These are phyloP conservation scores for Spodoptera exigua DNA, from an alignment of 2,888 invertebrate genomes.

Conservation along the genomic window DNA sequence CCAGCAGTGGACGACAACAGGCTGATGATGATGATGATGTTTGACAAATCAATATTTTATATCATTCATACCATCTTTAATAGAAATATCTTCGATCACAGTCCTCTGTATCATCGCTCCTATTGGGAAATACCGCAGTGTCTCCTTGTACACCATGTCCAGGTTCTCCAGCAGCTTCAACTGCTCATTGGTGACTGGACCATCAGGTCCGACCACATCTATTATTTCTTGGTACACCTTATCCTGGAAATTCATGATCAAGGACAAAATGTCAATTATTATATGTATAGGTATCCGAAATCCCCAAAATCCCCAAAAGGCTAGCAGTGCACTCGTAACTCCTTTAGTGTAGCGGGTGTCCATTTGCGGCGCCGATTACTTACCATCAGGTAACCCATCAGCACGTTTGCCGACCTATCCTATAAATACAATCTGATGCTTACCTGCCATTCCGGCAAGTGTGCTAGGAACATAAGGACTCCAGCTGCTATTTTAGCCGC, in stretches of 20 bases:
- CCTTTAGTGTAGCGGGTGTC: too few species aligned
- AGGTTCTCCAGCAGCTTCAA: conserved; percentile 70
- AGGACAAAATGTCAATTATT: too few species aligned
- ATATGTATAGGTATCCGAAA: too few species aligned
- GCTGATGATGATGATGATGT: too few species aligned
- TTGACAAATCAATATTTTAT: not conserved
- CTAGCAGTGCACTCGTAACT: too few species aligned
- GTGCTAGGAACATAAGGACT: conserved; percentile 74
- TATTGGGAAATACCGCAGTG: conserved; percentile 75
- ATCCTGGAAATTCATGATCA: conserved; percentile 62
- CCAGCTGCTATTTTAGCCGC: conserved; percentile 79
- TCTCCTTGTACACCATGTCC: conserved; percentile 82
- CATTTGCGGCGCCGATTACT: too few species aligned
- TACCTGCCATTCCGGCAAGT: conserved; percentile 82
- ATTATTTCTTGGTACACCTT: conserved; percentile 77
- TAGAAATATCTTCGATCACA: conserved; percentile 76
- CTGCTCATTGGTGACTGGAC: conserved; percentile 65
- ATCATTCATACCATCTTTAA: conserved; percentile 69
- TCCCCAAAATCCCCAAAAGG: too few species aligned
- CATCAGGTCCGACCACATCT: conserved; percentile 64
- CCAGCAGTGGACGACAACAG: too few species aligned
- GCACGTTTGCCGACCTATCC: too few species aligned
- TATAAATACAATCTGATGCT: too few species aligned
- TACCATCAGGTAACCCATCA: too few species aligned
- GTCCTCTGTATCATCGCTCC: conserved; percentile 79